Base-by-base conservation (phyloP, 2,113 vertebrate genomes). In the Chlamydotis undulata region DNA sequence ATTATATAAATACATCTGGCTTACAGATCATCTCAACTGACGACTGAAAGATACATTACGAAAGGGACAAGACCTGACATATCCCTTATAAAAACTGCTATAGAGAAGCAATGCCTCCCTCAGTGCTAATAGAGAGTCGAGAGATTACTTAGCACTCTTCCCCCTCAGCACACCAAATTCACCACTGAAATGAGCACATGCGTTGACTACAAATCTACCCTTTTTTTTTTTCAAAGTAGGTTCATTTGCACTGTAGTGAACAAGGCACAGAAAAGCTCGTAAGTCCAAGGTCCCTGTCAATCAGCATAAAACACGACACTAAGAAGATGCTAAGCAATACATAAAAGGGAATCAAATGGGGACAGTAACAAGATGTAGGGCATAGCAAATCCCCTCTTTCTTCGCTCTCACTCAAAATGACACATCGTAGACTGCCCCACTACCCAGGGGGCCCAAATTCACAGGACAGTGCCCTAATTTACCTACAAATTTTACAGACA, bases 391-490 rank as follows among this genome's bases (percentile, higher is more conserved):
- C 6, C 25, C 21, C 12, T 33, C 35, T 39, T 29, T 9, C 3
- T 5, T 25, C 81, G 26, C 12, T 47, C 33, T 6, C 19, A 22
- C 17, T 16, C 37, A 28, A 37, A 70, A 23, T 0, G 33, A 41
- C 79, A 37, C 17, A 13, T 3, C 1, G 2, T 1, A 70, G 29
- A 39, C 1, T 10, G 13, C 12, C n/a, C 31, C 23, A 1, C 23
- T 19, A 41, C 0, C 64, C 21, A 23, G 14, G 19, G 3, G 15
- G 39, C 73, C n/a, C 64, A 55, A 50, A 35, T 7, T 33, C 21
- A 14, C 56, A 17, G 35, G 24, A 6, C 33, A 53, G 83, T 26
- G 1, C 6, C 52, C 49, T 2, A 5, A 60, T 61, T 61, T 12
- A 75, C 33, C 29, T 8, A 29, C 0, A 39, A 12, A 52, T 12